phyloP scores from a whole-genome alignment of 2,888 invertebrate genomes.

The Tromatobia lineatoria region DNA sequence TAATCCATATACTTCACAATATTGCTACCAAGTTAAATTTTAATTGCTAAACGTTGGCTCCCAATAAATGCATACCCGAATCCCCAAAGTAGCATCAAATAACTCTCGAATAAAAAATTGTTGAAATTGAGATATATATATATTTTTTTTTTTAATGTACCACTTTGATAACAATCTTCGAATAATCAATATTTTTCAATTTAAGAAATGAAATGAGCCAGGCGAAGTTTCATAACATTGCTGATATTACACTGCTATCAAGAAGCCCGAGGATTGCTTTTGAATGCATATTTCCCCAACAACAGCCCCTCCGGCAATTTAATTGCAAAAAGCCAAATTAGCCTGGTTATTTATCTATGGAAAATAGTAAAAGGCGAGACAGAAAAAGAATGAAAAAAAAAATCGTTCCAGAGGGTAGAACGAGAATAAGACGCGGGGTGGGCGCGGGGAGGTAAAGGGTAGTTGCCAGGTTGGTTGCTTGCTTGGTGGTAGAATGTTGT shows the following conservation, averaged over 20 bases:
- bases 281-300: constrained; percentile 18
- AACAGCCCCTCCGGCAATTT: constrained; percentile 7
- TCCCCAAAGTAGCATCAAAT: too few relatives aligned
- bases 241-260: not conserved
- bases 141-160: too few relatives aligned
- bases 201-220: not conserved
- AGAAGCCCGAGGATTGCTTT: constrained; percentile 5
- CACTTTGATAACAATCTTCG: not conserved
- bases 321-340: constrained; percentile 41
- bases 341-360: constrained; percentile 57
- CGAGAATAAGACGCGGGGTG: constrained; percentile 41
- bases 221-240: not conserved
- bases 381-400: constrained; percentile 31
- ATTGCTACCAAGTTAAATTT: too few relatives aligned
- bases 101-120: too few relatives aligned
- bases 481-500: not conserved
- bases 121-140: too few relatives aligned
- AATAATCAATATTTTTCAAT: not conserved
- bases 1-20: too few relatives aligned
- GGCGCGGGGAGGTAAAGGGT: constrained; percentile 42
- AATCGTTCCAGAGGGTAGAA: constrained; percentile 5
- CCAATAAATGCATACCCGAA: too few relatives aligned
- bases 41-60: too few relatives aligned
- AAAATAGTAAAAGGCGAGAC: constrained; percentile 57
- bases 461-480: constrained; percentile 17